phyloP scores from a whole-genome alignment of 2,888 invertebrate species.

The Conistra vaccinii region DNA sequence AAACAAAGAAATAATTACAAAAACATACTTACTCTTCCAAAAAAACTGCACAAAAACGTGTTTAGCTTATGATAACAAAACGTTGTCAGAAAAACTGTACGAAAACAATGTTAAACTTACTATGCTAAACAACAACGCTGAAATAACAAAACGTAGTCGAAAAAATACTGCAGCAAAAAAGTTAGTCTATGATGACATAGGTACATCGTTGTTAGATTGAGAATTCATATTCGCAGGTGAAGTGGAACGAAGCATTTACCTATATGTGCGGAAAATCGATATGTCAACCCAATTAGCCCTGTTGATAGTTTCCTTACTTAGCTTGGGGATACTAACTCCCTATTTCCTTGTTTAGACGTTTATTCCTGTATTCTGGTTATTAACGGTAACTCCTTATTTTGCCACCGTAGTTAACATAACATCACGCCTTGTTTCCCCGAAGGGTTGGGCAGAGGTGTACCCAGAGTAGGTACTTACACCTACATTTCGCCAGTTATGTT shows the following conservation, averaged over 20 bases:
- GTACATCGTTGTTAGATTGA: slow-evolving; percentile 5
- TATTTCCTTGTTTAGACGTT: slow-evolving; percentile 16
- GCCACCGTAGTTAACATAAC: neutral
- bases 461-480: too few species aligned
- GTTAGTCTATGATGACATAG: neutral
- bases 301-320: slow-evolving; percentile 36
- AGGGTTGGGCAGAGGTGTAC: too few species aligned
- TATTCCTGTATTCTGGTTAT: neutral
- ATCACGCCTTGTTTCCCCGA: too few species aligned
- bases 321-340: slow-evolving; percentile 20
- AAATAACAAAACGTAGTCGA: slow-evolving; percentile 18
- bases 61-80: slow-evolving; percentile 27
- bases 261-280: slow-evolving; percentile 51
- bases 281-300: slow-evolving; percentile 45
- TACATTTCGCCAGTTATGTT: too few species aligned
- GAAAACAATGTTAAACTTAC: slow-evolving; percentile 17
- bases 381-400: neutral
- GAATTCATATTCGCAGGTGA: slow-evolving; percentile 26
- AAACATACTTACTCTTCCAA: neutral
- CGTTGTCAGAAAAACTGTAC: slow-evolving; percentile 10
- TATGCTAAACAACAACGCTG: slow-evolving; percentile 28
- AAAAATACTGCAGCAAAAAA: slow-evolving; percentile 38
- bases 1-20: slow-evolving; percentile 4
- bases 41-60: slow-evolving; percentile 23
- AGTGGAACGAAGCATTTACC: slow-evolving; percentile 20